Percentiles rank a stretch among this genome's conserved stretches.
phyloP scores from a whole-genome alignment of 1,140 invertebrate species.

The Drosophila quadrilineata region DNA sequence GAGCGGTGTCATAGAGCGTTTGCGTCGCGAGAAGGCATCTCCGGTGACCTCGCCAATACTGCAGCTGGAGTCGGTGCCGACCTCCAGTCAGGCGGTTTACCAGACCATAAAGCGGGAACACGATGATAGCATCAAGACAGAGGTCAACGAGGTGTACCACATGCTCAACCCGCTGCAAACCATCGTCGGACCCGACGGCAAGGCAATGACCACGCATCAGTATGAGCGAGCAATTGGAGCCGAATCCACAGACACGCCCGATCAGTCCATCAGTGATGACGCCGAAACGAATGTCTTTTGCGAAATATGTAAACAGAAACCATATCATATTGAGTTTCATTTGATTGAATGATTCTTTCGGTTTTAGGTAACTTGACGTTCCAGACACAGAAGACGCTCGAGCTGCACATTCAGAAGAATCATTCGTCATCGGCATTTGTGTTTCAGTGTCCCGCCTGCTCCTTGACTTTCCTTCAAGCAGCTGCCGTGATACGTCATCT shows the following conservation, averaged over 20 bases:
- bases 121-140: constrained; percentile 68
- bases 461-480: constrained; percentile 86
- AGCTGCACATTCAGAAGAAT: constrained; percentile 86
- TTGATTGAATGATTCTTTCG: constrained; percentile 6
- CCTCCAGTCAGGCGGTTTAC: constrained; percentile 67
- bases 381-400: constrained; percentile 86
- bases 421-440: constrained; percentile 85
- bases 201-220: constrained; percentile 75
- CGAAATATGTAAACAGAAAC: constrained; percentile 52
- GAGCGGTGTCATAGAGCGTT: constrained; percentile 71
- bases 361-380: constrained; percentile 85
- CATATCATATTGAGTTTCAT: too few relatives aligned
- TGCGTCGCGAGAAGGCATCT: constrained; percentile 57
- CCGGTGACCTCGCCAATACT: constrained; percentile 39
- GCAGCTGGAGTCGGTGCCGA: constrained; percentile 61
- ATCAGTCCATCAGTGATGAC: constrained; percentile 59
- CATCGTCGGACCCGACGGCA: constrained; percentile 84
- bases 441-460: constrained; percentile 87
- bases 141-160: constrained; percentile 69
- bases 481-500: constrained; percentile 89
- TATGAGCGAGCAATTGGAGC: constrained; percentile 71
- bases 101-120: constrained; percentile 66
- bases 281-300: constrained; percentile 62
- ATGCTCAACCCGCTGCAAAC: constrained; percentile 81
- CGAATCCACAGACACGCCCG: constrained; percentile 51